These are phyloP conservation scores for Malurus elegans DNA, from an alignment of 2,113 vertebrate species.

Conservation along the genomic window DNA sequence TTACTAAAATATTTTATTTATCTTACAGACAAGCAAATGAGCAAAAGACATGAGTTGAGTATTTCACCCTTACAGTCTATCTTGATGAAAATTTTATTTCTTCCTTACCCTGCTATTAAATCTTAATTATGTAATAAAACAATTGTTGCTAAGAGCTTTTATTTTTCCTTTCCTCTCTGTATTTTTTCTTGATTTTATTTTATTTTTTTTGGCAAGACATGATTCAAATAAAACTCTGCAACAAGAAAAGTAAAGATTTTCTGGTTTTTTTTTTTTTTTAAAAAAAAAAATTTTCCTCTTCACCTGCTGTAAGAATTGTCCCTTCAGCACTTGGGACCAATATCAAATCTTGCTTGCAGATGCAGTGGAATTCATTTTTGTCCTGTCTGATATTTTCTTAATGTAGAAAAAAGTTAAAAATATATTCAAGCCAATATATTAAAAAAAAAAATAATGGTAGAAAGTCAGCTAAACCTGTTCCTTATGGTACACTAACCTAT, in stretches of 20 bases:
- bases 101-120: not conserved
- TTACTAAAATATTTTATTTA: not conserved
- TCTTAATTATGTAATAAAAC: not conserved
- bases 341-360: not conserved
- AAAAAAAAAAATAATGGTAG: not conserved
- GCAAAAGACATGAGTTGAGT: not conserved
- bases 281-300: not conserved
- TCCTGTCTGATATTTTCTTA: not conserved
- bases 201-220: not conserved
- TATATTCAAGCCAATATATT: not conserved
- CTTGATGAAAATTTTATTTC: not conserved
- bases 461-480: not conserved
- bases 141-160: not conserved
- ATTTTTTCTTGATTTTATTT: not conserved
- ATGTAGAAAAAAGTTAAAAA: not conserved
- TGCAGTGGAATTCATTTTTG: not conserved
- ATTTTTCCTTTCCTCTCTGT: not conserved
- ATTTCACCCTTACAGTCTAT: not conserved
- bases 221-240: not conserved
- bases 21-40: not conserved
- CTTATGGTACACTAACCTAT: not conserved
- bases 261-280: not conserved
- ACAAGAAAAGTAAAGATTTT: not conserved
- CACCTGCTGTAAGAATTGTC: not conserved
- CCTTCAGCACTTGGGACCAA: not conserved